These are phyloP conservation scores for Eospalax fontanierii DNA, from an alignment of 2,797 vertebrate genomes.

Conservation along the genomic window DNA sequence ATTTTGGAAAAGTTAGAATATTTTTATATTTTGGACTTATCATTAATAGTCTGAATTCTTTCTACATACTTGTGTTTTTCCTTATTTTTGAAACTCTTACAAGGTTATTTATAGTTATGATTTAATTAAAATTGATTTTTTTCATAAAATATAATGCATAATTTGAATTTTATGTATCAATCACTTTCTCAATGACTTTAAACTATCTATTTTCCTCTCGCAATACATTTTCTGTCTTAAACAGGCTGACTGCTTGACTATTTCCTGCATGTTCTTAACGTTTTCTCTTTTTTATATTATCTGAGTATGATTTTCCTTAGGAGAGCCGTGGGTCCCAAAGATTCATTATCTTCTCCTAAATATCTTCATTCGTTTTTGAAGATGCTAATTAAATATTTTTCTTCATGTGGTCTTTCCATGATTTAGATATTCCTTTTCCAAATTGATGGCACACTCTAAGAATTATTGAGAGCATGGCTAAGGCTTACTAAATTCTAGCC, in stretches of 20 bases:
- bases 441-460: background rate
- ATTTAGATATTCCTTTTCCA: conserved; percentile 19
- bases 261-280: background rate
- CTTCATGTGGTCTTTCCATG: background rate
- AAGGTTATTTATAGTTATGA: background rate
- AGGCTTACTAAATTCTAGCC: background rate
- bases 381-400: background rate
- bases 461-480: background rate
- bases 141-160: background rate
- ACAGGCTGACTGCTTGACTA: background rate
- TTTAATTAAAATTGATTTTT: background rate
- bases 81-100: background rate
- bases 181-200: background rate
- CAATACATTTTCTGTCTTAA: background rate
- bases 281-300: background rate
- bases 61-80: background rate
- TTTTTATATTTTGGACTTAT: background rate
- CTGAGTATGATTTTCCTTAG: background rate
- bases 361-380: background rate
- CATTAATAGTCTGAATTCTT: background rate
- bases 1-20: background rate
- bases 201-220: background rate
- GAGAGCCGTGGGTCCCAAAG: background rate
- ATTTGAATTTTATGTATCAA: background rate
- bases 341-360: background rate